These are phyloP conservation scores for Malurus elegans DNA, from an alignment of 2,113 vertebrate species.

Conservation along the genomic window DNA sequence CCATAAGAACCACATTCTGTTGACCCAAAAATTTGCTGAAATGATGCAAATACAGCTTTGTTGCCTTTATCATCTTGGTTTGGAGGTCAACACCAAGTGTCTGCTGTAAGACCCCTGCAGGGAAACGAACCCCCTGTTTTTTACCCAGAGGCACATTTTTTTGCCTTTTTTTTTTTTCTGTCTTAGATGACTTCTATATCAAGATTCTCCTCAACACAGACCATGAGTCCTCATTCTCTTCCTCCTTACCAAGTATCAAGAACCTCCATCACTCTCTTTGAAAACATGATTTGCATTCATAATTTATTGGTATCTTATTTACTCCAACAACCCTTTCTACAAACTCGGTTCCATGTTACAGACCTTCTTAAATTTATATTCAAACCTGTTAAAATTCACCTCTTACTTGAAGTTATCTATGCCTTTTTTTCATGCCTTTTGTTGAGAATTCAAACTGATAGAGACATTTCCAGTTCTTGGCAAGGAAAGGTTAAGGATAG, in stretches of 20 bases:
- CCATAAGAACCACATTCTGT: fast-evolving
- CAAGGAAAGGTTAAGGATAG: fast-evolving
- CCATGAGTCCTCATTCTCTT: neutral
- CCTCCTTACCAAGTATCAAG: fast-evolving
- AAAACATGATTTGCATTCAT: neutral
- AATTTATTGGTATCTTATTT: fast-evolving
- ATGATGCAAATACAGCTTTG: neutral
- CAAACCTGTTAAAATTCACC: neutral
- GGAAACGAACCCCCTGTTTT: neutral
- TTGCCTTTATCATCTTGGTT: neutral
- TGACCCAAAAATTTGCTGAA: neutral
- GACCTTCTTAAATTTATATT: neutral
- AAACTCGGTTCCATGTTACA: neutral
- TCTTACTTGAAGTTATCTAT: too few relatives aligned
- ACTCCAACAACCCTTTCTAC: neutral
- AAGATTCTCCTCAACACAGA: neutral
- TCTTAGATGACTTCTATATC: too few relatives aligned
- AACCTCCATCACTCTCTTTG: neutral
- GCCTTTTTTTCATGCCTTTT: fast-evolving
- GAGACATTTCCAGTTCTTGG: fast-evolving
- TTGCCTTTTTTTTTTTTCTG: too few relatives aligned
- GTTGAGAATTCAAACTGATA: neutral
- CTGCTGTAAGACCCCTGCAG: neutral
- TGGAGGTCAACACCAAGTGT: neutral
- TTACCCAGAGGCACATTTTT: neutral